Percentiles rank a stretch among this genome's conserved stretches.
Conservation (phyloP, 2,888 invertebrate species). For the Quadroppia sp. region DNA sequence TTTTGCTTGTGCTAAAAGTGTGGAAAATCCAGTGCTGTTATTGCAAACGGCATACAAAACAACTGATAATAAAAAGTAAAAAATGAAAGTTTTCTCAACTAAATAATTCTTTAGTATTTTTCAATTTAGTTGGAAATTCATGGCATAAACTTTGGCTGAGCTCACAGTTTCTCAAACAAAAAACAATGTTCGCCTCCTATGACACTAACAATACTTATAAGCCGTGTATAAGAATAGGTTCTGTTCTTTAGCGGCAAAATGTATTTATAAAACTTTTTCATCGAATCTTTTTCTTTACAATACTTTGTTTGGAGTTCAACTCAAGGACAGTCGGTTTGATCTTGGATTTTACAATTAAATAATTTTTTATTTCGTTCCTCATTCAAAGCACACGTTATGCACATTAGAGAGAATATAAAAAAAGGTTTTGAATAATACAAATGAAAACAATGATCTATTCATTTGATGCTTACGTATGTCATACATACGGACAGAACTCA, state of each 20-base stretch:
- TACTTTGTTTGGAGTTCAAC: slow-evolving; percentile 22
- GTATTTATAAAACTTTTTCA: neutral
- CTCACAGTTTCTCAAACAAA: slow-evolving; percentile 2
- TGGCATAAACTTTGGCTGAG: slow-evolving; percentile 12
- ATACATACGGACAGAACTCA: slow-evolving; percentile 12
- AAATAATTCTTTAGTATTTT: slow-evolving; percentile 25
- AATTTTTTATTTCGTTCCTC: slow-evolving; percentile 24
- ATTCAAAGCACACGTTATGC: slow-evolving; percentile 23
- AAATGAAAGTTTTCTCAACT: slow-evolving; percentile 16
- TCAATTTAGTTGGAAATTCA: slow-evolving; percentile 27
- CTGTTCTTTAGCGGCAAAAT: slow-evolving; percentile 7
- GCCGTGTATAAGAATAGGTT: neutral
- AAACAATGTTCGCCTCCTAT: slow-evolving; percentile 18
- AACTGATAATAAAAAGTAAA: neutral
- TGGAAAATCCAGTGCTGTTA: slow-evolving; percentile 35
- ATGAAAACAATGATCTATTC: slow-evolving; percentile 26
- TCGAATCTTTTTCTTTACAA: slow-evolving; percentile 9
- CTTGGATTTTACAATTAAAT: slow-evolving; percentile 37
- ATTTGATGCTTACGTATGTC: slow-evolving; percentile 30
- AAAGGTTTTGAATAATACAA: slow-evolving; percentile 13
- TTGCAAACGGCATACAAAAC: neutral
- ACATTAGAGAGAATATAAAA: slow-evolving; percentile 20
- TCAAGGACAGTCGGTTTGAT: slow-evolving; percentile 34
- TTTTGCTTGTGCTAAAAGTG: slow-evolving; percentile 36
- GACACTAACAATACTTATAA: slow-evolving; percentile 4